Conservation (phyloP, 2,888 invertebrate genomes). For the Drosophila mettleri region DNA sequence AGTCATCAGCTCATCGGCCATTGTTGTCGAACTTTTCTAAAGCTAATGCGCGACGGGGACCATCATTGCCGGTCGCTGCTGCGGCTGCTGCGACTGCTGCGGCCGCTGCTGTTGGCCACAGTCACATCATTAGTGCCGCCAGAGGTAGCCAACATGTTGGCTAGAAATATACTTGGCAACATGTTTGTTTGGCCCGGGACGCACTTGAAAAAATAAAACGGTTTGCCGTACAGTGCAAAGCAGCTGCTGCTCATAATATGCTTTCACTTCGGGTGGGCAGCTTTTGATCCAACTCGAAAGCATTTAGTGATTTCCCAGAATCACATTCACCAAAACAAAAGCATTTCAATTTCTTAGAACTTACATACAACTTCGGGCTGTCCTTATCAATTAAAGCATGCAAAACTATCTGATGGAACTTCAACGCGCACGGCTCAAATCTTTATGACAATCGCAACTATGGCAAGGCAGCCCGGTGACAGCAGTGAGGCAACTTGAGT, state of each 20-base stretch:
- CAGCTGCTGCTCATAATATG: background rate
- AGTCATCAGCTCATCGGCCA: slow-evolving; percentile 30
- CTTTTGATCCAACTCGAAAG: background rate
- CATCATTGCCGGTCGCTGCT: slow-evolving; percentile 7
- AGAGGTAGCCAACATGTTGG: slow-evolving; percentile 63
- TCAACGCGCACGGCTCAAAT: background rate
- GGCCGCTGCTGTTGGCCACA: slow-evolving; percentile 1
- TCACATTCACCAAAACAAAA: background rate
- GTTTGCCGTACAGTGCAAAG: slow-evolving; percentile 5
- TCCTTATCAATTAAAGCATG: background rate
- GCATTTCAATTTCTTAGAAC: background rate
- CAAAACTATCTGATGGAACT: background rate
- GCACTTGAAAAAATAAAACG: background rate
- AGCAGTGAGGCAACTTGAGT: background rate
- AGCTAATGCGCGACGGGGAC: slow-evolving; percentile 38
- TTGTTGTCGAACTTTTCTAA: slow-evolving; percentile 50
- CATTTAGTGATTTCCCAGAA: background rate
- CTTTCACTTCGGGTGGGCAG: too few relatives aligned
- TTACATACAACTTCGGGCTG: background rate
- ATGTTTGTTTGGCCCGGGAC: slow-evolving; percentile 60
- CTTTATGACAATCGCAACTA: background rate
- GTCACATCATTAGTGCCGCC: slow-evolving; percentile 30
- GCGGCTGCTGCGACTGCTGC: slow-evolving; percentile 6
- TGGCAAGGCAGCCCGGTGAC: background rate
- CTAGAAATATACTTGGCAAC: slow-evolving; percentile 38